These are phyloP conservation scores for Trichomalopsis sarcophagae DNA, from an alignment of 1,140 invertebrate species.

Conservation along the genomic window DNA sequence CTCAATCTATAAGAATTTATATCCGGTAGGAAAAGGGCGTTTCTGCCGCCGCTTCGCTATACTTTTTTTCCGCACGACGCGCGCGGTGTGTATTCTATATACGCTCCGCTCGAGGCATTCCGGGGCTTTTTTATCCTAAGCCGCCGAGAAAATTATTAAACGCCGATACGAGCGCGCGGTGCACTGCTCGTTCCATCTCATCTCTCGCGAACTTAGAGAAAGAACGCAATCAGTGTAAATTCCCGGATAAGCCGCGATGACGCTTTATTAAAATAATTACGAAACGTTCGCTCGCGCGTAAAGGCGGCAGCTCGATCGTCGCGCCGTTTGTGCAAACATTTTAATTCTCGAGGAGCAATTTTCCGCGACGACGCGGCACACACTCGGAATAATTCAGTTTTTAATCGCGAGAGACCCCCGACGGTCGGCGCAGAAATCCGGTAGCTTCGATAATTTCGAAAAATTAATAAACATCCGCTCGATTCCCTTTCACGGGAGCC, in stretches of 20 bases:
- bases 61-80: background rate
- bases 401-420: background rate
- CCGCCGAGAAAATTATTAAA: slow-evolving; percentile 35
- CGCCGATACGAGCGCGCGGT: background rate
- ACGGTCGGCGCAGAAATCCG: background rate
- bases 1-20: slow-evolving; percentile 49
- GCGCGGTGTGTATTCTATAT: background rate
- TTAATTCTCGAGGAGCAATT: background rate
- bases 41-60: background rate
- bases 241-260: background rate
- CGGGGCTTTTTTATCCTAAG: background rate
- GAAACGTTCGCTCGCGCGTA: background rate
- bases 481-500: background rate
- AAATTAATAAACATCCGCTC: slow-evolving; percentile 9
- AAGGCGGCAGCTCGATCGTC: background rate
- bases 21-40: slow-evolving; percentile 2
- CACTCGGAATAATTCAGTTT: background rate
- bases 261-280: background rate
- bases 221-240: slow-evolving; percentile 11
- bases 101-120: background rate
- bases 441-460: background rate
- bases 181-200: background rate
- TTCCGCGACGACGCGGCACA: background rate
- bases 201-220: background rate
- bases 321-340: background rate